Conservation (phyloP, 2,888 invertebrate species). For the Enchytraeus crypticus region DNA sequence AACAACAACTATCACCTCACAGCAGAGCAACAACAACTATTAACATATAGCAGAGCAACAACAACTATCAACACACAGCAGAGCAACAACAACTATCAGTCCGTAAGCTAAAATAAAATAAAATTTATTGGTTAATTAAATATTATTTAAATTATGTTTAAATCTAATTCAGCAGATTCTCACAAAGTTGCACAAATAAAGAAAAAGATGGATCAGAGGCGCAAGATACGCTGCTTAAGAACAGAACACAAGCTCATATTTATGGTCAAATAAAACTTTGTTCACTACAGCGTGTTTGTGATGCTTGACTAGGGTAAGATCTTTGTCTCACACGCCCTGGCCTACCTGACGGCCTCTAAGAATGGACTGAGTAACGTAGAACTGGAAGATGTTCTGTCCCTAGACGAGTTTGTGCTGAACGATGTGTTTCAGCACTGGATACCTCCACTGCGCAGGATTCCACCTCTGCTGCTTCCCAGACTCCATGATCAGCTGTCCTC, state of each 20-base stretch:
- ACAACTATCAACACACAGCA: too few species aligned
- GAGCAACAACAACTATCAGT: too few species aligned
- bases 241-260: too few species aligned
- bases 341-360: conserved; percentile 31
- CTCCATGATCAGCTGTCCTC: conserved; percentile 24
- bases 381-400: conserved; percentile 29
- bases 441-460: conserved; percentile 36
- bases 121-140: too few species aligned
- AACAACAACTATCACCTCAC: too few species aligned
- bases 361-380: conserved; percentile 31
- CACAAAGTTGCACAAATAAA: conserved; percentile 31
- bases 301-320: conserved; percentile 32
- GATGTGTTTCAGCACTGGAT: conserved; percentile 30
- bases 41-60: too few species aligned
- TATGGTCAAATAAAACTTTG: too few species aligned
- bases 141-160: too few species aligned
- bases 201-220: too few species aligned
- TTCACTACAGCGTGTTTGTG: conserved; percentile 30
- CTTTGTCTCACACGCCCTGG: conserved; percentile 28
- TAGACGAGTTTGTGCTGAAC: conserved; percentile 29
- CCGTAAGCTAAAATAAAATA: too few species aligned
- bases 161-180: conserved; percentile 28
- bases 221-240: too few species aligned
- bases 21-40: too few species aligned
- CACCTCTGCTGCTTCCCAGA: conserved; percentile 31